Conservation (phyloP, 1,140 invertebrate genomes). For the Lasaia peninsularis region DNA sequence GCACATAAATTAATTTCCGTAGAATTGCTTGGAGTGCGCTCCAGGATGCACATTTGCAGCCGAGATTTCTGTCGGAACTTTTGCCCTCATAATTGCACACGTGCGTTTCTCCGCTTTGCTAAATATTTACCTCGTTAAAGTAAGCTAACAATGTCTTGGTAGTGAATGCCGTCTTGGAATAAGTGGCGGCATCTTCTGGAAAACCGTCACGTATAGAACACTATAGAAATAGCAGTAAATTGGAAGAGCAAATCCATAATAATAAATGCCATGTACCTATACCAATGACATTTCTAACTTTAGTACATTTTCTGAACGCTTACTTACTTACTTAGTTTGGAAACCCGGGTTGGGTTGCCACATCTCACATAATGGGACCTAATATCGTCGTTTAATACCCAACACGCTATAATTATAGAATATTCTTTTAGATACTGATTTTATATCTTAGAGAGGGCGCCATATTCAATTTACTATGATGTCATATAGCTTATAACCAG, state of each 20-base stretch:
- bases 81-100: background rate
- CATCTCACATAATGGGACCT: no score
- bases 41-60: background rate
- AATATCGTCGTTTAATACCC: no score
- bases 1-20: constrained; percentile 4
- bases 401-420: no score
- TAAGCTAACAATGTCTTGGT: constrained; percentile 2
- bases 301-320: no score
- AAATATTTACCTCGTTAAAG: constrained; percentile 10
- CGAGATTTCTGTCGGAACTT: constrained; percentile 1
- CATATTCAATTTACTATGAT: no score
- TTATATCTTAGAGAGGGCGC: no score
- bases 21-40: constrained; percentile 4
- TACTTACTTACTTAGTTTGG: no score
- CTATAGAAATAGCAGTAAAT: background rate
- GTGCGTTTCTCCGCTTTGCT: constrained; percentile 3
- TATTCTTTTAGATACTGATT: no score
- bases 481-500: no score
- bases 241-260: background rate
- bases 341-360: no score
- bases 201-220: background rate
- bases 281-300: no score
- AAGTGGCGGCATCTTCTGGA: background rate
- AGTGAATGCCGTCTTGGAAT: background rate
- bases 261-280: no score